These are phyloP conservation scores for Actias luna DNA, from an alignment of 2,888 invertebrate species.

Conservation along the genomic window DNA sequence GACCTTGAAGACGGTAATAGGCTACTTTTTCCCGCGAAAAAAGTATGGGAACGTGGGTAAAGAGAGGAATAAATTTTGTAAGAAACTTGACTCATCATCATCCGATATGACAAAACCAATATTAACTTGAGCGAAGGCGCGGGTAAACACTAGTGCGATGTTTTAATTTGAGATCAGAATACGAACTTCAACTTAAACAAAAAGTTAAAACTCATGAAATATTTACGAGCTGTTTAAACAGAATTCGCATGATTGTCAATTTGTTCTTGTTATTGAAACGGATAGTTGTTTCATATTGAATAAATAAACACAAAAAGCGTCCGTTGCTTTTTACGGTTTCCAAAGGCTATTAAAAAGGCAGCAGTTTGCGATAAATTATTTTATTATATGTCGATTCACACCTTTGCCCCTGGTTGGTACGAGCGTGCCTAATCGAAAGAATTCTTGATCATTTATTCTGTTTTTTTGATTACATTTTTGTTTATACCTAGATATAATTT, in stretches of 20 bases:
- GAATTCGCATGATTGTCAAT: neutral
- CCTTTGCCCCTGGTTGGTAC: conserved; percentile 52
- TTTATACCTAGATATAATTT: neutral
- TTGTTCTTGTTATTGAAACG: conserved; percentile 6
- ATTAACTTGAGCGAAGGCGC: too few species aligned
- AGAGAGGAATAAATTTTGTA: too few species aligned
- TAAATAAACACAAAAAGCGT: conserved; percentile 7
- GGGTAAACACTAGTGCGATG: too few species aligned
- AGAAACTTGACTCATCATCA: too few species aligned
- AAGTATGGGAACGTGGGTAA: too few species aligned
- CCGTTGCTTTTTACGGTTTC: conserved; percentile 21
- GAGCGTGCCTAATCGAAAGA: conserved; percentile 54
- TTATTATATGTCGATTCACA: conserved; percentile 78
- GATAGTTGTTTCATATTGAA: neutral
- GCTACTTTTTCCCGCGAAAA: too few species aligned
- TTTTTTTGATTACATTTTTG: conserved; percentile 31
- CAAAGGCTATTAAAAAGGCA: conserved; percentile 68
- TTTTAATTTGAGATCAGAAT: neutral
- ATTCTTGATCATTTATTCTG: conserved; percentile 41
- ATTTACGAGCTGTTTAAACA: neutral
- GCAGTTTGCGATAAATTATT: conserved; percentile 71
- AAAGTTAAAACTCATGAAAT: neutral
- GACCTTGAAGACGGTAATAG: too few species aligned
- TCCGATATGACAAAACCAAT: too few species aligned
- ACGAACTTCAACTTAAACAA: too few species aligned